Evolutionary conservation across 1,140 invertebrate species (phyloP), one percentile per base, ranked within the genome.

Genomic region (Harlomillsia oculata): DNA sequence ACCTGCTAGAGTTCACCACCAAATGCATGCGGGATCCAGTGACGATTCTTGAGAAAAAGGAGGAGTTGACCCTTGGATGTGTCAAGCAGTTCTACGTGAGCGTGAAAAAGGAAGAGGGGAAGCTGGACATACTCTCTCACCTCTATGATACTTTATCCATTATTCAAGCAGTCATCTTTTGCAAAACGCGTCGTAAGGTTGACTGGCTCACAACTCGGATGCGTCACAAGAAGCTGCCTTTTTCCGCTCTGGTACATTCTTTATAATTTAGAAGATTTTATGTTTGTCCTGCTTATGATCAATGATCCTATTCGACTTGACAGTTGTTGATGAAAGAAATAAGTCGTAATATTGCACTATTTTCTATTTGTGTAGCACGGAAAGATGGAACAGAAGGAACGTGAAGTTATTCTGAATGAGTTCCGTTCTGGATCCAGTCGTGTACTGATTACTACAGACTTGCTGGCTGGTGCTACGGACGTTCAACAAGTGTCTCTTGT

Each of bases 111-210:
- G 96, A 99, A 77, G 93, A 98, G 60, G 98, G 94, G 93, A 99
- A 99, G 69, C 74, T 99, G 68, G 95, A 97, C 49, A 98, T 95
- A 5, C 77, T 95, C 16, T 93, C 89, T 74, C 95, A 98, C 77
- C 79, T 99, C 69, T 99, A 99, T 70, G 93, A 98, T 71, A 97
- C 94, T 3, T 73, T 99, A 59, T 97, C 93, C 67, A 99, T 99
- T 69, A 97, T 95, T 53, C 96, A 99, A 75, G 94, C 95, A 67
- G 96, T 99, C 37, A 99, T 99, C 68, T 99, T 99, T 78, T 98
- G 95, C 74, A 99, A 99, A 75, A 99, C 95, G 28, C 82, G 94
- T 67, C 91, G 95, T 75, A 99, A 98, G 82, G 82, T 98, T 39
- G 95, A 99, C 71, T 95, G 89, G 85, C 78, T 99, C 8, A 97